Base-by-base conservation (phyloP, 2,113 vertebrate species). In the Rana temporaria region DNA sequence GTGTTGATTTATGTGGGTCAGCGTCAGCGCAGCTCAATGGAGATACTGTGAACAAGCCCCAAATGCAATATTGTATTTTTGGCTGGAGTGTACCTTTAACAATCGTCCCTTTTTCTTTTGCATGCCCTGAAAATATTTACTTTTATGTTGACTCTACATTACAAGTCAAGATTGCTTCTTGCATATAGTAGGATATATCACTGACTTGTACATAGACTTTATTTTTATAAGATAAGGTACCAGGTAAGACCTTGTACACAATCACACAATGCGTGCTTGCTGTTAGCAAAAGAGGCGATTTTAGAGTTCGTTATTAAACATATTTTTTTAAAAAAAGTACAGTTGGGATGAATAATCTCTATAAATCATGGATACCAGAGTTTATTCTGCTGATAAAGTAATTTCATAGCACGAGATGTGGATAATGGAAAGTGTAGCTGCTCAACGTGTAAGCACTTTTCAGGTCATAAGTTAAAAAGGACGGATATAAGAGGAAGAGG, bases 301-400 rank as follows among this genome's bases (percentile, higher is more conserved):
- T 26, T 20, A 52, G 34, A 48, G 42, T 69, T 38, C 32, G 5
- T 3, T 14, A 5, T 5, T 5, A 38, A 38, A 67, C n/a, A n/a
- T n/a, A n/a, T n/a, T 30, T 30, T 30, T 30, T 30, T 30, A 2
- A n/a, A 15, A 38, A 67, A 67, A 38, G 60, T 24, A 19, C 30
- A 38, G 17, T 20, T 69, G 0, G 26, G 52, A 19, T n/a, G 14
- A 8, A 12, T 22, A 22, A 69, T 69, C 15, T 67, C 4, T 32
- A 38, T 67, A 34, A 69, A 69, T 69, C 34, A 18, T 69, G 67
- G 67, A 69, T 12, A 69, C 14, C 67, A 69, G 42, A 32, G 63
- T 32, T 65, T 30, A 65, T 65, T 65, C 63, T 32, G 26, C 63
- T 65, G 20, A 63, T 63, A 63, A 63, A 24, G 63, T 32, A 14